phyloP scores from a whole-genome alignment of 2,888 invertebrate species.

The Calameuta pallipes region DNA sequence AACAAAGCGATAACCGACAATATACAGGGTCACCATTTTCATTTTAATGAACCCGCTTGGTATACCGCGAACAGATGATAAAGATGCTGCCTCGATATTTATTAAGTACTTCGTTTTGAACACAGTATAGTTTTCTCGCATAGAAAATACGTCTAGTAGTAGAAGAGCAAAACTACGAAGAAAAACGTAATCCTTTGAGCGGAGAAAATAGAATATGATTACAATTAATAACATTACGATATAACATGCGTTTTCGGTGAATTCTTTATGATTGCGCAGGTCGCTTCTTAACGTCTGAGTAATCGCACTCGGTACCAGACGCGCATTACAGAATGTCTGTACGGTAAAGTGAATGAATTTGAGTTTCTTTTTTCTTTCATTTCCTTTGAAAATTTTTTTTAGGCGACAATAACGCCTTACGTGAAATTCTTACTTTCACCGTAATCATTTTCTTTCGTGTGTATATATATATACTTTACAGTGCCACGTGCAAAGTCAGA shows the following conservation, averaged over 20 bases:
- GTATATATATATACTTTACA: not conserved
- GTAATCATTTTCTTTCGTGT: not conserved
- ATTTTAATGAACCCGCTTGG: conserved; percentile 5
- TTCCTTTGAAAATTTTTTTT: not conserved
- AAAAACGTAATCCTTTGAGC: conserved; percentile 16
- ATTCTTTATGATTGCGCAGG: not conserved
- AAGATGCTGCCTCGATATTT: conserved; percentile 16
- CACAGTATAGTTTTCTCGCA: conserved; percentile 44
- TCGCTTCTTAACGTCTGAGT: not conserved
- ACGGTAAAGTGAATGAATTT: not conserved
- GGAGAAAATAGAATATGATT: conserved; percentile 13
- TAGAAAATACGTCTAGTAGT: conserved; percentile 38
- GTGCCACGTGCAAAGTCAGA: not conserved
- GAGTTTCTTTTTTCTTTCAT: not conserved
- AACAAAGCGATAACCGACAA: not conserved
- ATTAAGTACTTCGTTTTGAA: conserved; percentile 38
- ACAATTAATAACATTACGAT: not conserved
- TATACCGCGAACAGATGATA: not conserved
- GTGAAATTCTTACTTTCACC: not conserved
- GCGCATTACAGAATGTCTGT: not conserved
- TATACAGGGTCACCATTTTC: not conserved
- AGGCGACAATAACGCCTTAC: not conserved
- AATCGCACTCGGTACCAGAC: not conserved
- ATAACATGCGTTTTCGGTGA: not conserved
- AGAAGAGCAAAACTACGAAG: conserved; percentile 9